Evolutionary conservation across 2,113 vertebrate genomes (phyloP), one percentile per base, ranked within the genome.

Genomic region (Apistogramma diplotaenia): DNA sequence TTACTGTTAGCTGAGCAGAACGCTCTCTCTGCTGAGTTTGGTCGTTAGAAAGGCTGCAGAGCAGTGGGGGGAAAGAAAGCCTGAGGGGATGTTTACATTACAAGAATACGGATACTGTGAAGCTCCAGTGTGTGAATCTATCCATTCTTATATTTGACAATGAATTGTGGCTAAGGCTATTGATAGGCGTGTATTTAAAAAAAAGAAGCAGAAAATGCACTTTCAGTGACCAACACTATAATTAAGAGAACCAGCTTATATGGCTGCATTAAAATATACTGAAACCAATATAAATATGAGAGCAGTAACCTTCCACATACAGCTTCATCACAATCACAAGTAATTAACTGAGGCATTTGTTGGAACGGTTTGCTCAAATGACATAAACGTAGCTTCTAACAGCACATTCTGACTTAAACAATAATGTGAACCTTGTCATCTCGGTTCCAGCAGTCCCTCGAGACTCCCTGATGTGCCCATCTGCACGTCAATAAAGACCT

Each of bases 31-130:
- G 76, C 81, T 71, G 79, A 51, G 81, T 74, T 79, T 78, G 87
- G 84, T 82, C 85, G 88, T 90, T 91, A 91, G 81, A 87, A 85
- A 82, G 76, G 74, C 84, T 88, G 62, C 62, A 62, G 80, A 87
- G 76, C 72, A 56, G 78, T 35, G 73, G 55, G 76, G 75, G 76
- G 19, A 51, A 79, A 70, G 71, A 18, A 84, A 62, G 87, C 88
- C 82, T 80, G 71, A 60, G 76, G 83, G 72, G 59, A 56, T 81
- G 85, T 92, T 87, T 90, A 86, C 83, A 83, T 78, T 87, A 76
- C 60, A 37, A 62, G 56, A 87, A 90, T 90, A 89, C 62, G 59
- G 84, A 90, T 77, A 59, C 25, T 49, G 23, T 51, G 19, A 83
- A 61, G 49, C 51, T 18, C 37, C 61, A 29, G 11, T 37, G 59